Evolutionary conservation across 2,888 invertebrate genomes (phyloP).

Genomic region (Coelopa pilipes): DNA sequence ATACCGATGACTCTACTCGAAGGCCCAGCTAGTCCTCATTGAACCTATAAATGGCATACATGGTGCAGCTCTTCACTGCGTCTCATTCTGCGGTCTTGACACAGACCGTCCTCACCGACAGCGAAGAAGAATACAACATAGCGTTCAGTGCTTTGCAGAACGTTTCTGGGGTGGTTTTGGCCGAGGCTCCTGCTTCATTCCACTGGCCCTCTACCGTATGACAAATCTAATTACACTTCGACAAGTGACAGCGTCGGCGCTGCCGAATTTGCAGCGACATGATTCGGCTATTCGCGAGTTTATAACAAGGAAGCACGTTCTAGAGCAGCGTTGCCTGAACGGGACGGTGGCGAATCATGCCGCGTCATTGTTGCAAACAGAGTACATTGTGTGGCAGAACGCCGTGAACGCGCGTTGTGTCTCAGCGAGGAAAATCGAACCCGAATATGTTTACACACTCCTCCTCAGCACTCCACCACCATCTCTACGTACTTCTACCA

Average conservation of each 20-base stretch:
- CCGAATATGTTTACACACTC: no score
- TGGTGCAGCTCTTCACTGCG: no score
- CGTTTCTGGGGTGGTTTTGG: no score
- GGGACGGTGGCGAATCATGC: background rate
- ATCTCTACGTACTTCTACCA: no score
- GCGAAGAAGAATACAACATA: no score
- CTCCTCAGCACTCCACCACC: no score
- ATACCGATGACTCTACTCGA: background rate
- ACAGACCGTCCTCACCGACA: no score
- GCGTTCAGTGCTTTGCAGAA: no score
- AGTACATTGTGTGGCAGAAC: background rate
- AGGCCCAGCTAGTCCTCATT: background rate
- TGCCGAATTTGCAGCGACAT: constrained; percentile 30
- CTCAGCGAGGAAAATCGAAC: background rate
- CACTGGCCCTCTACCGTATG: background rate
- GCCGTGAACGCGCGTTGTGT: background rate
- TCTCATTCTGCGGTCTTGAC: no score
- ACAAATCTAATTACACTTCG: constrained; percentile 11
- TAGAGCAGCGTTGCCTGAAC: background rate
- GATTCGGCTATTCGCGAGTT: constrained; percentile 38
- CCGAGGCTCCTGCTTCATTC: background rate
- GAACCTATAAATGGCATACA: constrained; percentile 1
- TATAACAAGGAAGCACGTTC: constrained; percentile 33
- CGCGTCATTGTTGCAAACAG: constrained; percentile 32
- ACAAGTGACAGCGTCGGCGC: constrained; percentile 3